A percentile compares a stretch with the other conserved stretches of the same genome.
Evolutionary conservation across 64 coral and sea anemone species (phyloP).

Genomic region (Montipora capricornis): DNA sequence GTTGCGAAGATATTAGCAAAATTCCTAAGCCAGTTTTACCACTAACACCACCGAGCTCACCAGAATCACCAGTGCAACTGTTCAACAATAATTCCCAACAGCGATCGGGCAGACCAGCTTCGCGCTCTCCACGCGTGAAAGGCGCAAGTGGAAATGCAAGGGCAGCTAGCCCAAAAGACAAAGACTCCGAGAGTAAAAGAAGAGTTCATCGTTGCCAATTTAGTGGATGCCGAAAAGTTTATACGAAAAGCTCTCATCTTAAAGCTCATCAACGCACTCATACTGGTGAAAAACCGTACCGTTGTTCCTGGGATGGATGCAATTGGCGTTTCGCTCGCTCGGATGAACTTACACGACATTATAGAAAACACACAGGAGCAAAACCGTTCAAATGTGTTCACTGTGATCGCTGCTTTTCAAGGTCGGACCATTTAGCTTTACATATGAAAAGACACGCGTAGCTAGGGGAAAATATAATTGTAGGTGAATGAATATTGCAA

Average conservation of each 20-base stretch:
- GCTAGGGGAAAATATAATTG: constrained; percentile 53
- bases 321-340: constrained; percentile 99
- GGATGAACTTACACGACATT: constrained; percentile 97
- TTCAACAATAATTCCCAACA: constrained; percentile 74
- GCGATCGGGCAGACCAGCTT: constrained; percentile 63
- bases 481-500: constrained; percentile 72
- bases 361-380: constrained; percentile 95
- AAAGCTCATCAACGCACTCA: constrained; percentile 99
- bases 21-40: constrained; percentile 95
- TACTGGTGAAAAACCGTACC: constrained; percentile 98
- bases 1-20: constrained; percentile 86
- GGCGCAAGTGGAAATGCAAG: constrained; percentile 60
- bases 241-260: constrained; percentile 99
- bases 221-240: constrained; percentile 98
- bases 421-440: constrained; percentile 93
- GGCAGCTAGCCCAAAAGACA: constrained; percentile 81
- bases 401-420: constrained; percentile 94
- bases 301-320: constrained; percentile 99
- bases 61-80: constrained; percentile 82
- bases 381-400: constrained; percentile 98
- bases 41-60: constrained; percentile 96
- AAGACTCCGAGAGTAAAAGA: constrained; percentile 92
- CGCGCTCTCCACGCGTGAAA: constrained; percentile 83
- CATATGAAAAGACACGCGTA: constrained; percentile 95
- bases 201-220: constrained; percentile 97